A percentile compares a stretch with the other conserved stretches of the same genome.
Conservation (phyloP, 2,888 invertebrate genomes). For the Disparrhopalites patrizii region DNA sequence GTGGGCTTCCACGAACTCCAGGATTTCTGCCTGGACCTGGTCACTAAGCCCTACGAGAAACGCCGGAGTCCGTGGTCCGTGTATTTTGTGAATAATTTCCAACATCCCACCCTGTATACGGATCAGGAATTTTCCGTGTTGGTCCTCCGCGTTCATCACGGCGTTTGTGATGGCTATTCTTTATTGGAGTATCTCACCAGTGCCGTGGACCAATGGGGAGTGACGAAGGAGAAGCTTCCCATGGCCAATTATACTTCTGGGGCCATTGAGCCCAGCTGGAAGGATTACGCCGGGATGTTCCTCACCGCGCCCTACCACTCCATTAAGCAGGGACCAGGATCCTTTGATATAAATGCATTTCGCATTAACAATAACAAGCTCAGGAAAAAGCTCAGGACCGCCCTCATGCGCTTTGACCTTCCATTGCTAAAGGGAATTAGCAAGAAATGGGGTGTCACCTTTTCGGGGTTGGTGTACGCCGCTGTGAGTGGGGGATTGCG, state of each 20-base stretch:
- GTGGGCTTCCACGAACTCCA: slow-evolving; percentile 24
- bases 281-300: not conserved
- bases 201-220: slow-evolving; percentile 25
- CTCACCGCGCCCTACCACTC: slow-evolving; percentile 4
- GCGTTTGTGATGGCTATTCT: slow-evolving; percentile 39
- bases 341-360: slow-evolving; percentile 9
- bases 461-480: slow-evolving; percentile 6
- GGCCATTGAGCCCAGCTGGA: not conserved
- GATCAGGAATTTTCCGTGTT: slow-evolving; percentile 32
- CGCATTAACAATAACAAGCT: not conserved
- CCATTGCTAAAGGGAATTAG: not conserved
- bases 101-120: slow-evolving; percentile 16
- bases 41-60: slow-evolving; percentile 23
- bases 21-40: slow-evolving; percentile 27
- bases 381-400: not conserved
- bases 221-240: not conserved
- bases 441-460: slow-evolving; percentile 11
- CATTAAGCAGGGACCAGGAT: not conserved
- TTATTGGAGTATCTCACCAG: slow-evolving; percentile 34
- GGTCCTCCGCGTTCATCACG: slow-evolving; percentile 38
- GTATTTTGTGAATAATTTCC: slow-evolving; percentile 16
- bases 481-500: slow-evolving; percentile 10
- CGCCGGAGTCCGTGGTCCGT: slow-evolving; percentile 42
- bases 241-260: not conserved
- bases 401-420: not conserved